Evolutionary conservation across 2,888 invertebrate species (phyloP).

Genomic region (Microctonus hyperodae): DNA sequence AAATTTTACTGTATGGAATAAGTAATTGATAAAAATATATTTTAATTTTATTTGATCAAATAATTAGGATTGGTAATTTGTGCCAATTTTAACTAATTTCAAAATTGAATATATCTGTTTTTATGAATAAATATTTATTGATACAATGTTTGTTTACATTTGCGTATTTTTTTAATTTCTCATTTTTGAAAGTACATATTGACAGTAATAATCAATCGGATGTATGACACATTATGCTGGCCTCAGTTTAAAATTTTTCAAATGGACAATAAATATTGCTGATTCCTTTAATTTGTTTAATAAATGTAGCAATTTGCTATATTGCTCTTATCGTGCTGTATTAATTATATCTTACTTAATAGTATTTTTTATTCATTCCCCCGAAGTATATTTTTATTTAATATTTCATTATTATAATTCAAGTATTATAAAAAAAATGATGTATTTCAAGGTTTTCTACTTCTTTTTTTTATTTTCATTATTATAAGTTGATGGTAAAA

Average conservation of each 20-base stretch:
- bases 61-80: background rate
- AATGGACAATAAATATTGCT: too few species aligned
- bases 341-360: too few species aligned
- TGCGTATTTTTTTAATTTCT: conserved; percentile 5
- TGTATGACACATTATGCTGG: background rate
- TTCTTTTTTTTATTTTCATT: too few species aligned
- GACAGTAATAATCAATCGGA: conserved; percentile 14
- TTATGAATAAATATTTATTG: conserved; percentile 57
- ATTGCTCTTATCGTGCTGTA: too few species aligned
- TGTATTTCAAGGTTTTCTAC: background rate
- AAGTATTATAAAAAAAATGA: background rate
- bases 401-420: background rate
- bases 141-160: conserved; percentile 55
- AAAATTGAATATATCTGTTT: conserved; percentile 31
- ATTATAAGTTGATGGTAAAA: too few species aligned
- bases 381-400: background rate
- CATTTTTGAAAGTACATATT: conserved; percentile 42
- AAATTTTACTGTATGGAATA: conserved; percentile 17
- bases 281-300: too few species aligned
- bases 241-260: background rate
- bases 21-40: conserved; percentile 28
- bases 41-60: conserved; percentile 23
- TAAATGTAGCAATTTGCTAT: too few species aligned
- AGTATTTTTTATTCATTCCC: background rate
- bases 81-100: background rate